Conservation (phyloP, 2,888 invertebrate genomes). For the Matsumyia berberina region DNA sequence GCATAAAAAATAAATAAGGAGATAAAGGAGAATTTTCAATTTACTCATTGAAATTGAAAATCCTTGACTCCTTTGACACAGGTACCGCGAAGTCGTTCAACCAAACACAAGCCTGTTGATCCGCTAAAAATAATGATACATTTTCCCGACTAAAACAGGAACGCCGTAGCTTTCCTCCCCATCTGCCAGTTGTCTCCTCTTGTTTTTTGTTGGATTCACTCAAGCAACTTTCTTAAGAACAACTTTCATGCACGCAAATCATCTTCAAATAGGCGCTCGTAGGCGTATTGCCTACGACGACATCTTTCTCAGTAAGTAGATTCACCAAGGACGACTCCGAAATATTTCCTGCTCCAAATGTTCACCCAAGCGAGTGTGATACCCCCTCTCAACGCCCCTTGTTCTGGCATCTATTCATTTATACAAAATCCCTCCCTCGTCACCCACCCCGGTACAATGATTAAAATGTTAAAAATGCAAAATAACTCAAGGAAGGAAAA, state of each 20-base stretch:
- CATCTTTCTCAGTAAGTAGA: background rate
- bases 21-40: slow-evolving; percentile 34
- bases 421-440: slow-evolving; percentile 7
- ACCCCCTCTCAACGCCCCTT: slow-evolving; percentile 11
- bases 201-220: slow-evolving; percentile 1
- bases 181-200: too few relatives aligned
- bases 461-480: slow-evolving; percentile 74
- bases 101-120: slow-evolving; percentile 55
- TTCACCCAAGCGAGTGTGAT: slow-evolving; percentile 19
- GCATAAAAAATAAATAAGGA: background rate
- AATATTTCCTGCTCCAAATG: slow-evolving; percentile 39
- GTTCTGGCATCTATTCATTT: slow-evolving; percentile 43
- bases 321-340: slow-evolving; percentile 15
- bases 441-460: slow-evolving; percentile 45
- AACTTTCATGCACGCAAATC: slow-evolving; percentile 20
- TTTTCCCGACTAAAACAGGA: slow-evolving; percentile 2
- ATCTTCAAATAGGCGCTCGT: slow-evolving; percentile 28
- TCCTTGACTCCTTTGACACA: slow-evolving; percentile 51
- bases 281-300: slow-evolving; percentile 1
- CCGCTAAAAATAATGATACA: slow-evolving; percentile 51
- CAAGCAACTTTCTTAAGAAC: slow-evolving; percentile 13
- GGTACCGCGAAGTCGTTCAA: slow-evolving; percentile 26
- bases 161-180: too few relatives aligned
- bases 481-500: slow-evolving; percentile 36
- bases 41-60: slow-evolving; percentile 57